Evolutionary conservation across 2,888 invertebrate genomes (phyloP).

Genomic region (Drosophila peninsularis): DNA sequence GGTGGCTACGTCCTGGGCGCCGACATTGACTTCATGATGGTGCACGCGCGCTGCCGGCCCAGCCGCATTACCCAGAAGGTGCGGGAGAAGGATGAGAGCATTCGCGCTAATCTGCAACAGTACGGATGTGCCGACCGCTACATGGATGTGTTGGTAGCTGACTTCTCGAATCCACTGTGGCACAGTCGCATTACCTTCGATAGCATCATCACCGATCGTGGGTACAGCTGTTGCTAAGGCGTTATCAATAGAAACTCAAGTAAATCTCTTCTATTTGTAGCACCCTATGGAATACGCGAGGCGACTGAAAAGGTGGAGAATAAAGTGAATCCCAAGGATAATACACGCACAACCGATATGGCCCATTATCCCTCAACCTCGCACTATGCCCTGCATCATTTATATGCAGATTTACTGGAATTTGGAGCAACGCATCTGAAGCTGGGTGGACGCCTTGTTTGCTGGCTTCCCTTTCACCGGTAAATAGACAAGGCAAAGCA

Average conservation of each 20-base stretch:
- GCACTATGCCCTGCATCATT: constrained; percentile 92
- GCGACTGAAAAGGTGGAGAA: constrained; percentile 91
- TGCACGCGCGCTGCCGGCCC: constrained; percentile 94
- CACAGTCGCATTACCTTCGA: constrained; percentile 90
- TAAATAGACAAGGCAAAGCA: constrained; percentile 71
- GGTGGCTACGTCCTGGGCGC: constrained; percentile 94
- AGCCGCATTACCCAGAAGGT: constrained; percentile 92
- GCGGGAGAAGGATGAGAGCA: constrained; percentile 93
- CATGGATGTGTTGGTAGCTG: constrained; percentile 95
- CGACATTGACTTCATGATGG: constrained; percentile 97
- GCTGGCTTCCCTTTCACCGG: constrained; percentile 97
- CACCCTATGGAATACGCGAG: constrained; percentile 99
- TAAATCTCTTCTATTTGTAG: constrained; percentile 85
- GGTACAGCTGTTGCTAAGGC: constrained; percentile 82
- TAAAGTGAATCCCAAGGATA: constrained; percentile 84
- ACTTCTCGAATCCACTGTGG: constrained; percentile 95
- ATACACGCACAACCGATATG: constrained; percentile 87
- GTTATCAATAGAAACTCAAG: background rate
- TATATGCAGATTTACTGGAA: constrained; percentile 93
- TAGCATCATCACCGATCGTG: constrained; percentile 98
- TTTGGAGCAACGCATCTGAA: constrained; percentile 92
- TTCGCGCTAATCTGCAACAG: constrained; percentile 94
- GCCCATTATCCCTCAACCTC: constrained; percentile 94
- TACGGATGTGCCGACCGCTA: constrained; percentile 91
- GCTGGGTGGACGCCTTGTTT: constrained; percentile 93